Conservation (phyloP, 1,140 invertebrate genomes). For the Coptotermes formosanus region DNA sequence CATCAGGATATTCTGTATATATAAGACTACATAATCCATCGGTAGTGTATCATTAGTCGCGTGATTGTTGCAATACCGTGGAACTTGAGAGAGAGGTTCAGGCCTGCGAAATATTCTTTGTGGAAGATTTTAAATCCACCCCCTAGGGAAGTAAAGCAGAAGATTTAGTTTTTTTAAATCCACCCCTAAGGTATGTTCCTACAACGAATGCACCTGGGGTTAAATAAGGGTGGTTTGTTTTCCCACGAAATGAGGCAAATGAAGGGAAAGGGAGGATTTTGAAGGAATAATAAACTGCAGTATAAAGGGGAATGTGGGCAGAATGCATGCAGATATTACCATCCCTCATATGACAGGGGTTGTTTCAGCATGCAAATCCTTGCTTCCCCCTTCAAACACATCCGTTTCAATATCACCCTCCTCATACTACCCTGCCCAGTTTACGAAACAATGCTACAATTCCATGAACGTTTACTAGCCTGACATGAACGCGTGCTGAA, state of each 20-base stretch:
- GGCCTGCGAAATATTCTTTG: not conserved
- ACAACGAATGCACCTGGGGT: constrained; percentile 5
- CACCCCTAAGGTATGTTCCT: not conserved
- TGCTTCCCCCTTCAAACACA: constrained; percentile 13
- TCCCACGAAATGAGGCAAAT: constrained; percentile 17
- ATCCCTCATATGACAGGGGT: constrained; percentile 9
- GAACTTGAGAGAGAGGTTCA: not conserved
- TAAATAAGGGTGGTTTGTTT: constrained; percentile 19
- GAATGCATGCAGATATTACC: constrained; percentile 5
- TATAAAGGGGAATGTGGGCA: not conserved
- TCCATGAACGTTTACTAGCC: not conserved
- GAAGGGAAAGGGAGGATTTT: constrained; percentile 4
- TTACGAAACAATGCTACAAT: not conserved
- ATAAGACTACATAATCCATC: not conserved
- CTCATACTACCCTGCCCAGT: not conserved
- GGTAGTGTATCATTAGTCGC: not conserved
- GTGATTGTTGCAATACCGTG: not conserved
- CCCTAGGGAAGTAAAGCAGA: not conserved
- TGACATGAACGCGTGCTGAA: not conserved
- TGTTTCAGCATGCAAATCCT: constrained; percentile 18
- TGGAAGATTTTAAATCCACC: not conserved
- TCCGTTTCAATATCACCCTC: constrained; percentile 18
- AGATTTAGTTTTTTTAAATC: not conserved
- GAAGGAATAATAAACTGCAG: constrained; percentile 13
- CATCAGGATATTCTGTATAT: not conserved